phyloP scores from a whole-genome alignment of 2,888 invertebrate species.

The Eurytoma californica region DNA sequence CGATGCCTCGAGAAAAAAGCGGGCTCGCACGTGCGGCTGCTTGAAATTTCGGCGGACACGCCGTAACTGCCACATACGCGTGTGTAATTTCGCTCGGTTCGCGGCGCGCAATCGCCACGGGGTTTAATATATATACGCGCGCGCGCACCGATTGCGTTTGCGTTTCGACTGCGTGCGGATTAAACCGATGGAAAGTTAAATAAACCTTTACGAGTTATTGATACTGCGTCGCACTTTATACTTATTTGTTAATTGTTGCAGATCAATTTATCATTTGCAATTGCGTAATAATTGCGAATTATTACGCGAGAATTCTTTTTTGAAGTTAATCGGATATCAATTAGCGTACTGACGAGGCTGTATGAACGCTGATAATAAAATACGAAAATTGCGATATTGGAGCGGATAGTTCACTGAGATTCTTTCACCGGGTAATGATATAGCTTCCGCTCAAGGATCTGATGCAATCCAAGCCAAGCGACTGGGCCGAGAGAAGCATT shows the following conservation, averaged over 20 bases:
- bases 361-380: background rate
- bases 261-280: too few relatives aligned
- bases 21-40: background rate
- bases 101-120: background rate
- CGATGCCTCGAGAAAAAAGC: conserved; percentile 41
- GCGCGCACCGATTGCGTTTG: too few relatives aligned
- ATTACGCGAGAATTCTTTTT: background rate
- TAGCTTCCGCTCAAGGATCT: conserved; percentile 34
- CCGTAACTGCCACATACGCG: background rate
- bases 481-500: background rate
- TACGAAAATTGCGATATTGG: background rate
- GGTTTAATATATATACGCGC: too few relatives aligned
- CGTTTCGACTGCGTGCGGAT: too few relatives aligned
- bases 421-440: conserved; percentile 5
- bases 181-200: too few relatives aligned
- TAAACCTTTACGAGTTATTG: too few relatives aligned
- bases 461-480: conserved; percentile 33
- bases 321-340: too few relatives aligned
- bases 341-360: too few relatives aligned
- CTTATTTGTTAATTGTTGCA: too few relatives aligned
- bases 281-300: background rate
- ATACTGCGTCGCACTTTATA: too few relatives aligned
- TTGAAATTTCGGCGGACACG: background rate
- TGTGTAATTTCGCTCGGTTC: background rate
- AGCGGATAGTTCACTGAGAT: background rate